Conservation (phyloP, 2,797 vertebrate species). For the Gadopsis marmoratus region DNA sequence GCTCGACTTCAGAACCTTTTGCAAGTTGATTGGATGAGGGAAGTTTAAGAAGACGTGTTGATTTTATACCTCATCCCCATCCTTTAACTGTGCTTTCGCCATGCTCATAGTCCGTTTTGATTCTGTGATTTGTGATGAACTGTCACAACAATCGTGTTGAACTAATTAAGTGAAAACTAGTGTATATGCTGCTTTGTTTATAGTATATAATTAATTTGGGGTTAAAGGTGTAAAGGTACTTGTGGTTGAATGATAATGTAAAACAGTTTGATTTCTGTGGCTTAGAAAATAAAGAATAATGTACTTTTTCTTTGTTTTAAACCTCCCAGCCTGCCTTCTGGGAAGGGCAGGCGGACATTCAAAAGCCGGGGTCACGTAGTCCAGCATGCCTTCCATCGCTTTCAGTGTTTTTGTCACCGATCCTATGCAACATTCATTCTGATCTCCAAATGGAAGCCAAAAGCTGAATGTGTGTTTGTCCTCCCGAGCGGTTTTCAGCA, state of each 20-base stretch:
- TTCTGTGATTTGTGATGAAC: constrained; percentile 60
- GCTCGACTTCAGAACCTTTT: constrained; percentile 56
- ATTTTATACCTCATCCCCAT: constrained; percentile 82
- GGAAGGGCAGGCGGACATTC: constrained; percentile 26
- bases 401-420: constrained; percentile 81
- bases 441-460: constrained; percentile 86
- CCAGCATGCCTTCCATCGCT: constrained; percentile 71
- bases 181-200: constrained; percentile 81
- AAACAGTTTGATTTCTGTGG: constrained; percentile 53
- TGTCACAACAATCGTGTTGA: constrained; percentile 50
- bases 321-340: constrained; percentile 54
- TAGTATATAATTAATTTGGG: constrained; percentile 64
- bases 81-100: constrained; percentile 62
- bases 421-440: constrained; percentile 94
- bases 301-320: constrained; percentile 27
- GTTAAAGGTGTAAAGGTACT: constrained; percentile 59
- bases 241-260: constrained; percentile 55
- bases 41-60: constrained; percentile 64
- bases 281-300: constrained; percentile 46
- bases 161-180: constrained; percentile 68
- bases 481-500: constrained; percentile 74
- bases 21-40: constrained; percentile 43
- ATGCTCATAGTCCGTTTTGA: constrained; percentile 51
- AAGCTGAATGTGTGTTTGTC: constrained; percentile 66
- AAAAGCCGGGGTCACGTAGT: constrained; percentile 32